phyloP scores from a whole-genome alignment of 2,113 vertebrate genomes.

The Gobius niger region DNA sequence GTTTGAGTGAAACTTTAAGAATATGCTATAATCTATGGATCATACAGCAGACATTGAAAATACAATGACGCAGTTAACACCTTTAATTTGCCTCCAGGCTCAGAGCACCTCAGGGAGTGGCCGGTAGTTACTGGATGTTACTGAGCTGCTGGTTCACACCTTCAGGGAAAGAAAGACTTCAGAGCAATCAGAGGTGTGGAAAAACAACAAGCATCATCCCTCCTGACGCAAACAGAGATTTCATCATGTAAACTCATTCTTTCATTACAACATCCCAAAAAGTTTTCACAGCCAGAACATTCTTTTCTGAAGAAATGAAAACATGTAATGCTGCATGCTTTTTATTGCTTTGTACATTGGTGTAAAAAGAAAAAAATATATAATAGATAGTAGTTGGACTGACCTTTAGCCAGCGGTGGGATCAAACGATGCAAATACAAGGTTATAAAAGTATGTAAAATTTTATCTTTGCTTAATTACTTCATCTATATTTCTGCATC shows the following conservation, averaged over 20 bases:
- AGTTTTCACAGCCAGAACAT: background rate
- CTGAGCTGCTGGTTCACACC: background rate
- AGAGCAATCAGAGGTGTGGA: constrained; percentile 7
- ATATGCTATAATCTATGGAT: background rate
- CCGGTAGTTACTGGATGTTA: background rate
- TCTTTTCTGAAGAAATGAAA: background rate
- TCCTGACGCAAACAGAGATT: background rate
- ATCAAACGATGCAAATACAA: background rate
- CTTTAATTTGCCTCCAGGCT: constrained; percentile 2
- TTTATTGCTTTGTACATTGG: too few species aligned
- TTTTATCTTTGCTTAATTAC: too few species aligned
- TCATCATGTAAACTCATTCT: background rate
- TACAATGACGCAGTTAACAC: background rate
- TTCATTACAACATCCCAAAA: background rate
- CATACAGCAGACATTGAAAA: background rate
- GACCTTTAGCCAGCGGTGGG: too few species aligned
- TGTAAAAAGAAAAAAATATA: too few species aligned
- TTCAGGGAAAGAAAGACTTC: background rate
- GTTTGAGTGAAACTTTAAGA: background rate
- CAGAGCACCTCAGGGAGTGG: background rate
- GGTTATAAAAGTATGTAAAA: too few species aligned
- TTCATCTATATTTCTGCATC: too few species aligned
- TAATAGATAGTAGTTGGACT: too few species aligned
- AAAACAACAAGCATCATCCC: background rate
- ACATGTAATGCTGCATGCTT: too few species aligned